Evolutionary conservation across 2,113 vertebrate genomes (phyloP).

Genomic region (Odobenus rosmarus): DNA sequence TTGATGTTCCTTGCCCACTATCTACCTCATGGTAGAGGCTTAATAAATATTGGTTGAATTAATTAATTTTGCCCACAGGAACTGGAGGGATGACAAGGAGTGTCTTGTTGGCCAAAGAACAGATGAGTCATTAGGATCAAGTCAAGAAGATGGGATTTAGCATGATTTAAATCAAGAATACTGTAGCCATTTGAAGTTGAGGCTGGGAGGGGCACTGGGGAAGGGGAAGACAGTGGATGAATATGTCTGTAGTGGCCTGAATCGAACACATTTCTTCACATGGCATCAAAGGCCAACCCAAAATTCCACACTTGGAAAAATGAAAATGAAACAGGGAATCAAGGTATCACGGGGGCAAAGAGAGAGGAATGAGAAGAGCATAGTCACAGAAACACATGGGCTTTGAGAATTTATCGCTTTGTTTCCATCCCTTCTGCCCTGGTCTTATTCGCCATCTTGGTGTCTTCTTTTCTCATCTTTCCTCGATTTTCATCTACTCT

Average conservation of each 20-base stretch:
- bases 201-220: too few species aligned
- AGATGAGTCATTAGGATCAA: slow-evolving; percentile 48
- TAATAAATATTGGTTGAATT: slow-evolving; percentile 2
- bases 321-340: not conserved
- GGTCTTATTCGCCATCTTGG: rapidly evolving
- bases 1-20: too few species aligned
- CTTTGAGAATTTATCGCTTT: rapidly evolving
- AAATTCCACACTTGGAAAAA: not conserved
- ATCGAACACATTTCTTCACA: not conserved
- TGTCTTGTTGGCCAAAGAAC: slow-evolving; percentile 55
- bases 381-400: not conserved
- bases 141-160: not conserved
- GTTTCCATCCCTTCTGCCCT: not conserved
- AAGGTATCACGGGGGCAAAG: not conserved
- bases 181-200: not conserved
- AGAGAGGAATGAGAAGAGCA: rapidly evolving
- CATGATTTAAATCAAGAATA: not conserved
- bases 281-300: not conserved
- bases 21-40: not conserved
- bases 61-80: slow-evolving; percentile 59
- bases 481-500: not conserved
- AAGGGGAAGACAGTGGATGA: not conserved
- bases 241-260: not conserved
- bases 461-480: not conserved
- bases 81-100: not conserved